phyloP scores from a whole-genome alignment of 1,140 invertebrate genomes.

The Scaptomyza graminum region DNA sequence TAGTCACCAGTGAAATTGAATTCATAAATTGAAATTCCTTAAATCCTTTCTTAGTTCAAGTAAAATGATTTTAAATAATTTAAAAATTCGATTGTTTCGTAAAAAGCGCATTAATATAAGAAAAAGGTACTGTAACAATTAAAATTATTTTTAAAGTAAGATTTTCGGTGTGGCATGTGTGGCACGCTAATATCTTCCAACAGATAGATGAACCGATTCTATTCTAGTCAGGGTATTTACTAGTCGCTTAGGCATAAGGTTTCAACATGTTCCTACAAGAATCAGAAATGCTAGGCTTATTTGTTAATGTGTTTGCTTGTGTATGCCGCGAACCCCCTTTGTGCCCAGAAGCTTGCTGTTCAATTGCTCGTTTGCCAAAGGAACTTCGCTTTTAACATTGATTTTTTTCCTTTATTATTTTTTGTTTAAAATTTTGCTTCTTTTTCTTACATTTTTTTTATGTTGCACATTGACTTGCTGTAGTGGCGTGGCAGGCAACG shows the following conservation, averaged over 20 bases:
- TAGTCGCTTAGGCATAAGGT: neutral
- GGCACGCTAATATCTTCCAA: too few species aligned
- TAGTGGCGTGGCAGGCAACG: neutral
- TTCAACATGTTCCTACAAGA: neutral
- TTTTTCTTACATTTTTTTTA: neutral
- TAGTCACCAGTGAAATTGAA: too few species aligned
- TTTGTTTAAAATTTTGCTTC: constrained; percentile 6
- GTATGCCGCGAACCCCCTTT: neutral
- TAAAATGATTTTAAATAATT: too few species aligned
- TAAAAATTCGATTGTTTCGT: too few species aligned
- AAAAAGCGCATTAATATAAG: too few species aligned
- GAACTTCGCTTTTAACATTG: constrained; percentile 59
- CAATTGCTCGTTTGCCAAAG: constrained; percentile 65
- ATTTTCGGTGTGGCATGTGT: too few species aligned
- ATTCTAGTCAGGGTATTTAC: neutral
- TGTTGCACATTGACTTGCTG: constrained; percentile 1
- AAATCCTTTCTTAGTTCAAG: too few species aligned
- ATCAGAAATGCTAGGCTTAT: constrained; percentile 2
- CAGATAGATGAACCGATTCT: too few species aligned
- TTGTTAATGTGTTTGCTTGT: neutral
- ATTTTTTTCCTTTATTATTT: constrained; percentile 37
- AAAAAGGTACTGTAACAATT: too few species aligned
- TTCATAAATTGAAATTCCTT: too few species aligned
- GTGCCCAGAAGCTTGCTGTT: constrained; percentile 35
- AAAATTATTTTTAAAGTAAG: too few species aligned